Evolutionary conservation across 2,888 invertebrate genomes (phyloP).

Genomic region (Teleiodes luculella): DNA sequence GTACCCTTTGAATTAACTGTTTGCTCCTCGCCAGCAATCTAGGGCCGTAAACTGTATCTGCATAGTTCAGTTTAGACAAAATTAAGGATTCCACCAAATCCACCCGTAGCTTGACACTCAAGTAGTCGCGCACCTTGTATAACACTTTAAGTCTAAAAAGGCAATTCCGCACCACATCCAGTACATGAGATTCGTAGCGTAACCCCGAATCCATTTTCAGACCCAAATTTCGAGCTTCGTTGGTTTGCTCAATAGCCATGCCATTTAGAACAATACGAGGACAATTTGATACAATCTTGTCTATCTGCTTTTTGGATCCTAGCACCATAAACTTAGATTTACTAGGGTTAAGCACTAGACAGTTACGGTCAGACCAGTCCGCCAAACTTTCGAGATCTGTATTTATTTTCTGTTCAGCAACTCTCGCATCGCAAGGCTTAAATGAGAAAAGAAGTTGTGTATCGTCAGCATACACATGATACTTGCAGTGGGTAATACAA

Average conservation of each 20-base stretch:
- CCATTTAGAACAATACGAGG: neutral
- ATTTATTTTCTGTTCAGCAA: neutral
- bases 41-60: too few relatives aligned
- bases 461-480: conserved; percentile 18
- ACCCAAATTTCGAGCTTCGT: conserved; percentile 16
- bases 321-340: conserved; percentile 16
- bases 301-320: conserved; percentile 1
- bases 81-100: too few relatives aligned
- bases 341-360: conserved; percentile 4
- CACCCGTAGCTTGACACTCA: too few relatives aligned
- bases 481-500: conserved; percentile 12
- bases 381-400: conserved; percentile 1
- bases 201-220: conserved; percentile 10
- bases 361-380: conserved; percentile 11
- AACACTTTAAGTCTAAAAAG: conserved; percentile 19
- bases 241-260: conserved; percentile 4
- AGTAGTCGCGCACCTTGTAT: conserved; percentile 13
- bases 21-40: too few relatives aligned
- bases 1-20: too few relatives aligned
- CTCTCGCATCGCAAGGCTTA: neutral
- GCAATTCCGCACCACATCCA: conserved; percentile 7
- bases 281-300: neutral
- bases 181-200: conserved; percentile 15
- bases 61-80: too few relatives aligned
- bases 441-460: conserved; percentile 13